Conservation (phyloP, 1,140 invertebrate genomes). For the Bombus confusus region DNA sequence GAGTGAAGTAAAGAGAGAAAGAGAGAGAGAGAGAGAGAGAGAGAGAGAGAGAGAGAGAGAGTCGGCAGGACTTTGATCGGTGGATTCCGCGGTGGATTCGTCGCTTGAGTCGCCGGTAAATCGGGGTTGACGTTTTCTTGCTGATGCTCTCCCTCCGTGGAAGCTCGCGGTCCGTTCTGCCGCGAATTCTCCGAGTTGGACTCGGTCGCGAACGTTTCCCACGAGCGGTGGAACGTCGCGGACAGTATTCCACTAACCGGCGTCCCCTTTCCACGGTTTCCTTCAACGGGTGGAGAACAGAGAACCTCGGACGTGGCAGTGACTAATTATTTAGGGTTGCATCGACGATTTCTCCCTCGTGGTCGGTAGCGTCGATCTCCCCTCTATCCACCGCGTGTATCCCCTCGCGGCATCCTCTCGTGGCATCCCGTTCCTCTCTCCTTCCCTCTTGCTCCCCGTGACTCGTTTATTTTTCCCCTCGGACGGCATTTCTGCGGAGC, state of each 20-base stretch:
- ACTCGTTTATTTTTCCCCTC: slow-evolving; percentile 78
- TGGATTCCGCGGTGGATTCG: slow-evolving; percentile 48
- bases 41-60: neutral
- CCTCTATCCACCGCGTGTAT: slow-evolving; percentile 2
- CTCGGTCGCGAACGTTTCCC: slow-evolving; percentile 46
- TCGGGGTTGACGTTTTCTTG: slow-evolving; percentile 60
- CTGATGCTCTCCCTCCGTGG: neutral
- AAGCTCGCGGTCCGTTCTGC: neutral
- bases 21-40: no score
- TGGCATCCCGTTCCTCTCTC: neutral
- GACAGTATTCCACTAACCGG: slow-evolving; percentile 32
- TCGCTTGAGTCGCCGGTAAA: slow-evolving; percentile 22
- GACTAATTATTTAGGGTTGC: slow-evolving; percentile 82
- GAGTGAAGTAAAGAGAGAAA: neutral
- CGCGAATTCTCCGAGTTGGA: slow-evolving; percentile 10
- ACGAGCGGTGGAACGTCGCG: slow-evolving; percentile 12
- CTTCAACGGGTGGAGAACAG: slow-evolving; percentile 35
- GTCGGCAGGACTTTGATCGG: slow-evolving; percentile 48
- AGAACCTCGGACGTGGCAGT: slow-evolving; percentile 76
- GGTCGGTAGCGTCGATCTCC: slow-evolving; percentile 41
- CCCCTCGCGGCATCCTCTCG: neutral
- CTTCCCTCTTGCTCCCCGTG: slow-evolving; percentile 49
- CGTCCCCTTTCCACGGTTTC: slow-evolving; percentile 51
- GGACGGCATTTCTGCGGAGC: slow-evolving; percentile 79
- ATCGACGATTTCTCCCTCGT: slow-evolving; percentile 50